Conservation (phyloP, 2,888 invertebrate genomes). For the Pammene aurita region DNA sequence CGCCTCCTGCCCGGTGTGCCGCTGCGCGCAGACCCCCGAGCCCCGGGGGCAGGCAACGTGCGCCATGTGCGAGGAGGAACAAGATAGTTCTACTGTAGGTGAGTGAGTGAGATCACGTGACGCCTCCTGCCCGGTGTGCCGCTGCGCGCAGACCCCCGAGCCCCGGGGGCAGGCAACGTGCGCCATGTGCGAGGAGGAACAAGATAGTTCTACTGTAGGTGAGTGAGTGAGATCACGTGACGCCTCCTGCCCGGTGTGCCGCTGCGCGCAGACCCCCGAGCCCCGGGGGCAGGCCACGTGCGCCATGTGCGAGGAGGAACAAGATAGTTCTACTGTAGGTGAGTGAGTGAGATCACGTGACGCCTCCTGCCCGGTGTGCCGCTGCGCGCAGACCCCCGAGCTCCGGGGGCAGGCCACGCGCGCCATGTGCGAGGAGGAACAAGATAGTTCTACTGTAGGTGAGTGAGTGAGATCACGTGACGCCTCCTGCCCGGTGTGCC, state of each 20-base stretch:
- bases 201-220: too few species aligned
- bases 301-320: too few species aligned
- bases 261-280: not conserved
- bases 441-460: too few species aligned
- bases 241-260: not conserved
- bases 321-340: too few species aligned
- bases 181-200: too few species aligned
- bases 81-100: not conserved
- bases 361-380: not conserved
- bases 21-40: conserved; percentile 94
- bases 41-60: conserved; percentile 87
- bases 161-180: too few species aligned
- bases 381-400: not conserved
- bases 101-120: not conserved
- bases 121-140: not conserved
- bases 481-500: not conserved
- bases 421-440: too few species aligned
- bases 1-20: conserved; percentile 98
- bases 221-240: too few species aligned
- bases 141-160: not conserved
- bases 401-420: too few species aligned
- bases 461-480: too few species aligned
- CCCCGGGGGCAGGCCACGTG: too few species aligned
- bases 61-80: conserved; percentile 58
- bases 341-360: too few species aligned